These are phyloP conservation scores for Aradus depressus DNA, from an alignment of 2,888 invertebrate species.

Conservation along the genomic window DNA sequence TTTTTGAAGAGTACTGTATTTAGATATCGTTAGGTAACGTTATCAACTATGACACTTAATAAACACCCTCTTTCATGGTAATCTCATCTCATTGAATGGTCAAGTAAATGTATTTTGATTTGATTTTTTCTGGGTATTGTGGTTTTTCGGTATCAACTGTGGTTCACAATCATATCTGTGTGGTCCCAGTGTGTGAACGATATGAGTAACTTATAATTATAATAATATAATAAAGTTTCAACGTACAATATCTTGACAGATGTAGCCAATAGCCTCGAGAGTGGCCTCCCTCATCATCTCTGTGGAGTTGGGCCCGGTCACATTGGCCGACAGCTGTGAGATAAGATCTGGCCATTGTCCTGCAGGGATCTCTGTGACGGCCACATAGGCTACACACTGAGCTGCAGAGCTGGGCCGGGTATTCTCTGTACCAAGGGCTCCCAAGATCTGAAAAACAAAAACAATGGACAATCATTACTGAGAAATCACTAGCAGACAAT, in stretches of 20 bases:
- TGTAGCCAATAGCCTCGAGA: conserved; percentile 95
- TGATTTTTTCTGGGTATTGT: no score
- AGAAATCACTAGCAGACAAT: neutral
- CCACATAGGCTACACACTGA: conserved; percentile 97
- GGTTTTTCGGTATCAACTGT: no score
- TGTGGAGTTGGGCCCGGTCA: conserved; percentile 71
- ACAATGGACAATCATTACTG: neutral
- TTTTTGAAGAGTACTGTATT: no score
- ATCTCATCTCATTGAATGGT: no score
- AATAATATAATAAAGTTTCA: no score
- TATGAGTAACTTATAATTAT: no score
- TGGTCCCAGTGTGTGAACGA: no score
- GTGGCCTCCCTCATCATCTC: conserved; percentile 95
- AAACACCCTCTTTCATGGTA: no score
- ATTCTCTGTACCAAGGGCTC: conserved; percentile 90
- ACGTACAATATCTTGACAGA: conserved; percentile 86
- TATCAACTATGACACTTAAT: no score
- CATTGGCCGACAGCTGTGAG: conserved; percentile 74
- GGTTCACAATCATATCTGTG: no score
- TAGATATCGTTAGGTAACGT: no score
- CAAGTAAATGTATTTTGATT: no score
- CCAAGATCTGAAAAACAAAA: conserved; percentile 57
- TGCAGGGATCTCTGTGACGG: conserved; percentile 87
- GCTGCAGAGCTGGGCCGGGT: conserved; percentile 93
- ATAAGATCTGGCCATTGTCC: conserved; percentile 90